phyloP scores from a whole-genome alignment of 1,140 invertebrate genomes.

The Cecropterus lyciades region DNA sequence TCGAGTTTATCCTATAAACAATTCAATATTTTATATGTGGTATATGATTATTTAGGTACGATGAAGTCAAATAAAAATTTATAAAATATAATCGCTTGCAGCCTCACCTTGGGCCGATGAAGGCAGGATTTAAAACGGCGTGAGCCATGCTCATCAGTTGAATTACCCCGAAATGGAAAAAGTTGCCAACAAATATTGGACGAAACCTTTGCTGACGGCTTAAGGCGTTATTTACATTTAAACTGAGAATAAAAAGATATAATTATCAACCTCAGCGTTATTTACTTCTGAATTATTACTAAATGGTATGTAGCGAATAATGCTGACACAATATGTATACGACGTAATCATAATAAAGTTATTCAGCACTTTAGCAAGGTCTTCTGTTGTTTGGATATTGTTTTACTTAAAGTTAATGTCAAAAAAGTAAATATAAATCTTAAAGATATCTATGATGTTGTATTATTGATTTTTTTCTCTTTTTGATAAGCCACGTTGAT shows the following conservation, averaged over 20 bases:
- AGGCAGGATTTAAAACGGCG: conserved; percentile 22
- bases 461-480: too few relatives aligned
- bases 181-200: conserved; percentile 46
- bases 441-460: too few relatives aligned
- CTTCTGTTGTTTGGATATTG: too few relatives aligned
- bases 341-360: too few relatives aligned
- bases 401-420: too few relatives aligned
- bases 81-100: background rate
- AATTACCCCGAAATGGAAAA: conserved; percentile 44
- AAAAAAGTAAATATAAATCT: too few relatives aligned
- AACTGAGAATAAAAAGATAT: conserved; percentile 24
- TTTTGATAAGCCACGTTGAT: too few relatives aligned
- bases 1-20: too few relatives aligned
- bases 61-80: background rate
- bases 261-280: background rate
- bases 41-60: too few relatives aligned
- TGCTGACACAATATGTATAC: background rate
- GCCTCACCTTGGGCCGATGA: background rate
- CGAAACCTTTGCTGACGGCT: conserved; percentile 34
- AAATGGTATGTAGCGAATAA: background rate
- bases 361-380: too few relatives aligned
- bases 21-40: too few relatives aligned
- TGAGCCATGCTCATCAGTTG: conserved; percentile 34
- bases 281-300: background rate
- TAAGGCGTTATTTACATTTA: conserved; percentile 36